Percentiles rank a stretch among this genome's conserved stretches.
Evolutionary conservation across 2,113 vertebrate species (phyloP).

Genomic region (Catharus fuscescens): DNA sequence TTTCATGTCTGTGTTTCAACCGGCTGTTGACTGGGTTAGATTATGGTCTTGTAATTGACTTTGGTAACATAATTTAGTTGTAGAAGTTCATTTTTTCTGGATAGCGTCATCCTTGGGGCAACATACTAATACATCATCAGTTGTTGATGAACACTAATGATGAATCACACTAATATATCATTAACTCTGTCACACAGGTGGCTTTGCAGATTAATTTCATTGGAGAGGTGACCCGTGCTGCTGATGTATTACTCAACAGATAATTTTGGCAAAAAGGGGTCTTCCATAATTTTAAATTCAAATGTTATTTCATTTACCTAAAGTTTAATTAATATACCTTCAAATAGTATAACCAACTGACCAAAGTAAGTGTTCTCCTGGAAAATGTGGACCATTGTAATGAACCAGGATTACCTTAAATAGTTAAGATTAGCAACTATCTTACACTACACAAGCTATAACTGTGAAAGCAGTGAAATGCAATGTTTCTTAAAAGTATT

Average conservation of each 20-base stretch:
- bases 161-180: conserved; percentile 73
- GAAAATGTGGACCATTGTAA: not conserved
- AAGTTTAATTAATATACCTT: not conserved
- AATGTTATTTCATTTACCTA: conserved; percentile 5
- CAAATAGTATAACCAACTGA: not conserved
- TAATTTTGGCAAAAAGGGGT: conserved; percentile 58
- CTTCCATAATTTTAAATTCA: conserved; percentile 25
- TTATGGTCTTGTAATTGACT: not conserved
- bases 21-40: conserved; percentile 23
- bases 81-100: conserved; percentile 47
- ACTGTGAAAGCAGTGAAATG: not conserved
- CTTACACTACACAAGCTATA: not conserved
- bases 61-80: conserved; percentile 51
- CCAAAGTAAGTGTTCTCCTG: not conserved
- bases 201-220: conserved; percentile 74
- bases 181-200: conserved; percentile 70
- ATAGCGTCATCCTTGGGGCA: conserved; percentile 46
- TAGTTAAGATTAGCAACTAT: not conserved
- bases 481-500: not conserved
- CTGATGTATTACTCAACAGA: conserved; percentile 53
- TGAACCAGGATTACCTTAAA: not conserved
- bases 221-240: conserved; percentile 41
- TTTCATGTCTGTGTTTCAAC: not conserved
- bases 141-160: conserved; percentile 70
- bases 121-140: conserved; percentile 64